phyloP scores from a whole-genome alignment of 2,797 vertebrate genomes.

The Halcyon chelicuti region DNA sequence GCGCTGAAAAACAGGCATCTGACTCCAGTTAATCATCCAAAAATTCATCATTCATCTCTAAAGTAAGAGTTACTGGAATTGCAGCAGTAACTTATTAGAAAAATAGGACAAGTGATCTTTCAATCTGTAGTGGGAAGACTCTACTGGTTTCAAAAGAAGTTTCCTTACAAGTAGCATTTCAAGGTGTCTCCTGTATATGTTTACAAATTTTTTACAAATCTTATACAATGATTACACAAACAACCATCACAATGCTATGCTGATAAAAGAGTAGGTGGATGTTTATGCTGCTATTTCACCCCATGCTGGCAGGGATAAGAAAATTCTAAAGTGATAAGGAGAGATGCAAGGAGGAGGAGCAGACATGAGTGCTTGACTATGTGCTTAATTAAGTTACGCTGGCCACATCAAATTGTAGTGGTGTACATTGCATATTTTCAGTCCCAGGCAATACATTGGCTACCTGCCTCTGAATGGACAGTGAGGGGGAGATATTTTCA shows the following conservation, averaged over 20 bases:
- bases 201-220: slow-evolving; percentile 26
- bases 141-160: not conserved
- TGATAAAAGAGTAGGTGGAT: slow-evolving; percentile 26
- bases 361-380: not conserved
- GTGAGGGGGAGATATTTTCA: not conserved
- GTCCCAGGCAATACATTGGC: not conserved
- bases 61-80: not conserved
- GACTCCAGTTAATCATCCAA: not conserved
- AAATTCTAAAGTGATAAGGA: slow-evolving; percentile 24
- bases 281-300: slow-evolving; percentile 26
- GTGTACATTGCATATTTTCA: not conserved
- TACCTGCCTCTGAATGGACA: not conserved
- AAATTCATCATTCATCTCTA: not conserved
- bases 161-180: not conserved
- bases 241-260: not conserved
- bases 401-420: slow-evolving; percentile 30
- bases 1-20: not conserved
- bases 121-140: not conserved
- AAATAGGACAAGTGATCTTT: not conserved
- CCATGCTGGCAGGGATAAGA: not conserved
- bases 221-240: not conserved
- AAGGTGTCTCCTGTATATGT: not conserved
- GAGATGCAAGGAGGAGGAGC: not conserved
- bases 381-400: slow-evolving; percentile 21
- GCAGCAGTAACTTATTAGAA: not conserved